Base-by-base conservation (phyloP, 2,113 vertebrate genomes). In the Epinephelus fuscoguttatus region DNA sequence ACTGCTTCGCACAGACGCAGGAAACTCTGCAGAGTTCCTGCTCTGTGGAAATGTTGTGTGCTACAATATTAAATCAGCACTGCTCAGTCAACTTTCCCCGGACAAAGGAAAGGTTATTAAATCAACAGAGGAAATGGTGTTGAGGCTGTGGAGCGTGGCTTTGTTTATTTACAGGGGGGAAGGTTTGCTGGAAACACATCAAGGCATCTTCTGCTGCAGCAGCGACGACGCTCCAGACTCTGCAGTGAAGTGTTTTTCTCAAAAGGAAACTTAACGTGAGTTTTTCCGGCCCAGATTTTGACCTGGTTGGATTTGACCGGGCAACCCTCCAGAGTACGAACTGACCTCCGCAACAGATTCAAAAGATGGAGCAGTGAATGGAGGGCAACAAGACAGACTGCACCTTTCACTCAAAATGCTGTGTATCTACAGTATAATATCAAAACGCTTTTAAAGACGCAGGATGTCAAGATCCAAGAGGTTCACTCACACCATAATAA, bases 101-200 rank as follows among this genome's bases (percentile, higher is more conserved):
- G 62, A 85, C 73, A 62, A 68, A 81, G 64, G 42, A 47, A 42
- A 75, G 70, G 71, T 82, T 82, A 89, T 88, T 87, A 81, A 79
- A 86, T 80, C 53, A 83, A 73, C 84, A 76, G 70, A 72, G 62
- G 75, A 52, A 66, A 67, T 49, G 55, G 47, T 63, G 47, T 67
- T 6, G 15, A 63, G 52, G 70, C 78, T 49, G 71, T 1, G 33
- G 78, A 84, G 78, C 60, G 27, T 56, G 63, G 63, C 52, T 77
- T 64, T 81, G 82, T 91, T 85, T 81, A 69, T 85, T 77, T 80
- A 76, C 75, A 52, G 67, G 19, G 3, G 4, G 12, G 30, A 33
- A 33, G 13, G 45, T 68, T 27, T 70, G 40, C 70, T 30, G 37
- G 18, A 55, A 47, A 47, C 27, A 49, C 19, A 33, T 61, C 40